Percentiles rank a stretch among this genome's conserved stretches.
Evolutionary conservation across 2,888 invertebrate species (phyloP).

Genomic region (Melanostoma mellinum): DNA sequence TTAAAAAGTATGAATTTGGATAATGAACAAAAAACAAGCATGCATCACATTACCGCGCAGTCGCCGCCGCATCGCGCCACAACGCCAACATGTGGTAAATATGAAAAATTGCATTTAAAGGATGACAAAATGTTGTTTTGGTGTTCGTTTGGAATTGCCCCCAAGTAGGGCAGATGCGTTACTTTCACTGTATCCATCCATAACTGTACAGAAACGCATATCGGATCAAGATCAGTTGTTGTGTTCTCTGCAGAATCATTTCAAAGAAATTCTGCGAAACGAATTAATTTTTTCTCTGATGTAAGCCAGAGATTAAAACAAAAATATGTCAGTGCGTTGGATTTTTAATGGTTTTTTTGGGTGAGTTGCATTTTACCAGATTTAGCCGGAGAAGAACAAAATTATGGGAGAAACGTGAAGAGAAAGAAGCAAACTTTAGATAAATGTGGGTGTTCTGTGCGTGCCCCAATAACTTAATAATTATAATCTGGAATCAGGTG

Average conservation of each 20-base stretch:
- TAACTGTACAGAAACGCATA: conserved; percentile 3
- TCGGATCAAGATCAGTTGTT: neutral
- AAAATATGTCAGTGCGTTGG: neutral
- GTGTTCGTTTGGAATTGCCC: neutral
- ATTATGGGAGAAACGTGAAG: too few species aligned
- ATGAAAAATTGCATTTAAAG: neutral
- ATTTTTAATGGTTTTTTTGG: too few species aligned
- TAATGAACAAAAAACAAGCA: too few species aligned
- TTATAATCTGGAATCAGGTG: too few species aligned
- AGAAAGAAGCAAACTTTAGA: too few species aligned
- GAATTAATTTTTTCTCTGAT: conserved; percentile 34
- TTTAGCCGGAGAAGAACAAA: too few species aligned
- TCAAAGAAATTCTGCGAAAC: conserved; percentile 47
- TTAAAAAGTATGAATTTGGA: neutral
- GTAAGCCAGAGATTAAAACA: neutral
- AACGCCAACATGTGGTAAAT: too few species aligned
- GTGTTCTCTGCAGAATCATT: neutral
- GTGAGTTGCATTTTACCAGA: too few species aligned
- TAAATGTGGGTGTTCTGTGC: too few species aligned
- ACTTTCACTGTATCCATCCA: conserved; percentile 2
- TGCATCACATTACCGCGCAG: too few species aligned
- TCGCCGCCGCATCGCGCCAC: too few species aligned
- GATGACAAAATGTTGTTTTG: conserved; percentile 5
- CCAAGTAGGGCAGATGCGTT: conserved; percentile 8
- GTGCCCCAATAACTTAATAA: too few species aligned